Evolutionary conservation across 1,140 invertebrate species (phyloP).

Genomic region (Parapsyche elsis): DNA sequence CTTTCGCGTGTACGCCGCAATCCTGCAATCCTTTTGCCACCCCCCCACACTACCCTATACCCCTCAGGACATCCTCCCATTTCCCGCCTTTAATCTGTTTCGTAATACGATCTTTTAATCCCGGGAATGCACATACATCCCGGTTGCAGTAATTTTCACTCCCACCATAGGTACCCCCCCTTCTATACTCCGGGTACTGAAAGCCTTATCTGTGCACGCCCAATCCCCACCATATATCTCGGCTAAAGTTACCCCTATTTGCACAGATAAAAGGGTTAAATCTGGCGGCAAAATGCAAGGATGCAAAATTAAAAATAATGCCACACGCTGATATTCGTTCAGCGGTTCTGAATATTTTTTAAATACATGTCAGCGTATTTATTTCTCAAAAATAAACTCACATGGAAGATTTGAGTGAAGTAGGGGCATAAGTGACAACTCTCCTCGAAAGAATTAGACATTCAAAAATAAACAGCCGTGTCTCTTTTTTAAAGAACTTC

Average conservation of each 20-base stretch:
- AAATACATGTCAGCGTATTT: too few relatives aligned
- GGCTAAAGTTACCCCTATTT: conserved; percentile 43
- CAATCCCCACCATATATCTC: conserved; percentile 48
- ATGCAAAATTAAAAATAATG: conserved; percentile 19
- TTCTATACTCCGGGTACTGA: not conserved
- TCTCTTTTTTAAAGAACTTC: too few relatives aligned
- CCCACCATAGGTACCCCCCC: not conserved
- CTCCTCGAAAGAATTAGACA: too few relatives aligned
- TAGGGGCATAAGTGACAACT: too few relatives aligned
- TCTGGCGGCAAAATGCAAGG: conserved; percentile 26
- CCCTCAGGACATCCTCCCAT: not conserved
- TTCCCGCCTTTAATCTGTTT: conserved; percentile 55
- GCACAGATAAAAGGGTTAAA: conserved; percentile 47
- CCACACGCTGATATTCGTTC: not conserved
- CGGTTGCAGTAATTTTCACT: conserved; percentile 50
- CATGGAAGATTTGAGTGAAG: too few relatives aligned
- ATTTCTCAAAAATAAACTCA: too few relatives aligned
- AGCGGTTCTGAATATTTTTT: not conserved
- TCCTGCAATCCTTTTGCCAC: conserved; percentile 17
- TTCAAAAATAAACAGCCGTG: too few relatives aligned
- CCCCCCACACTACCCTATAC: not conserved
- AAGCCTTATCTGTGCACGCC: conserved; percentile 49
- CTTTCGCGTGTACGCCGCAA: conserved; percentile 20
- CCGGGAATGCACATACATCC: conserved; percentile 50
- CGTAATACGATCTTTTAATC: conserved; percentile 57